phyloP scores from a whole-genome alignment of 2,888 invertebrate genomes.

The Cephalotes varians region DNA sequence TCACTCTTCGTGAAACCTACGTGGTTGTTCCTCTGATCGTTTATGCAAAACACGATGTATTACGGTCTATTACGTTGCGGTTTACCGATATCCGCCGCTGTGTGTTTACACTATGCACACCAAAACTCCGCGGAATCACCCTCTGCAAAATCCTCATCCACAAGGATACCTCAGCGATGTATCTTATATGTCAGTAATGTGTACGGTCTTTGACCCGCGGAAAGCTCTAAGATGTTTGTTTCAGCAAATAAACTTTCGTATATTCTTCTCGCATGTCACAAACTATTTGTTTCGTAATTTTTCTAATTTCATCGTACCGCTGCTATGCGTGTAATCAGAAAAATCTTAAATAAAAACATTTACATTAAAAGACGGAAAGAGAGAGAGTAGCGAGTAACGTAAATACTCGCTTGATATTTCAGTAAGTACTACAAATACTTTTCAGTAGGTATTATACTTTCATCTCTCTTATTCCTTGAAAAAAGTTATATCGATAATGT shows the following conservation, averaged over 20 bases:
- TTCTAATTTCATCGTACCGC: background rate
- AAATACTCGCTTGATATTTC: background rate
- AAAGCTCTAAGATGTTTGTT: background rate
- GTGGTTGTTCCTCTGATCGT: slow-evolving; percentile 70
- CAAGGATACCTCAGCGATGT: background rate
- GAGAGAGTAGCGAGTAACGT: background rate
- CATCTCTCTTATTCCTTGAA: background rate
- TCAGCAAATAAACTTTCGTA: background rate
- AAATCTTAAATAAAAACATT: background rate
- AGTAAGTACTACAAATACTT: background rate
- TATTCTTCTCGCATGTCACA: background rate
- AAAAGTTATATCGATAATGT: background rate
- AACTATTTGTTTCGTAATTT: background rate
- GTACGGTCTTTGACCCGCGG: slow-evolving; percentile 23
- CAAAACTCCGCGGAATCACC: slow-evolving; percentile 18
- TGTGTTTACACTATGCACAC: slow-evolving; percentile 72
- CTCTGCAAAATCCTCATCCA: slow-evolving; percentile 14
- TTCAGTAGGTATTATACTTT: no score
- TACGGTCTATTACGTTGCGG: slow-evolving; percentile 72
- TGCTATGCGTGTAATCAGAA: background rate
- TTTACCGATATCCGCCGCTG: slow-evolving; percentile 74
- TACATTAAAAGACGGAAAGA: background rate
- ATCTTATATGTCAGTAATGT: background rate
- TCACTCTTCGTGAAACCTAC: slow-evolving; percentile 33
- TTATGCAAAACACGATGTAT: slow-evolving; percentile 78